A percentile compares a stretch with the other conserved stretches of the same genome.
These are phyloP conservation scores for Kryptopterus vitreolus DNA, from an alignment of 2,797 vertebrate species.

Conservation along the genomic window DNA sequence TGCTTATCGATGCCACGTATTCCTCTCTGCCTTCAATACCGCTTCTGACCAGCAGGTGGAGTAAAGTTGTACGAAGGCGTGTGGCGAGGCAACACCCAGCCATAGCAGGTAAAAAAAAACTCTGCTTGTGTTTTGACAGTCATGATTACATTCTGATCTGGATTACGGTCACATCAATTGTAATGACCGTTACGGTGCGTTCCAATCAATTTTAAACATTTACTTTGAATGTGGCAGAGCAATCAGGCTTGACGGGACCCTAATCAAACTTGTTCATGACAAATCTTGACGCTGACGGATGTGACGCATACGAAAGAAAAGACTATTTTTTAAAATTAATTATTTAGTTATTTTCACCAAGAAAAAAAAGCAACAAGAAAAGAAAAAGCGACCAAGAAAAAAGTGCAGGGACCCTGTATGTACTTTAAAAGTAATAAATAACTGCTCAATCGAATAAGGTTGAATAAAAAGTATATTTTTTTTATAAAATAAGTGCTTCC, in stretches of 20 bases:
- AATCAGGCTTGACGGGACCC: neutral
- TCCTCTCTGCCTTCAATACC: neutral
- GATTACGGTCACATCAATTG: neutral
- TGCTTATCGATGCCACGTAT: neutral
- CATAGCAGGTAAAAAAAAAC: conserved; percentile 61
- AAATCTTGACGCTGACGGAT: neutral
- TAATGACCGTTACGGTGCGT: neutral
- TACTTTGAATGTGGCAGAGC: neutral
- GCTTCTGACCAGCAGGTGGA: conserved; percentile 71
- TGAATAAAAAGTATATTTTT: neutral
- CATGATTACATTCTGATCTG: conserved; percentile 54
- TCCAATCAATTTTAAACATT: neutral
- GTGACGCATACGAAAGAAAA: neutral
- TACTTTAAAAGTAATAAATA: neutral
- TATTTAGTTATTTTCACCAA: too few species aligned
- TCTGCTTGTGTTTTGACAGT: conserved; percentile 65
- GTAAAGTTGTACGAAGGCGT: conserved; percentile 45
- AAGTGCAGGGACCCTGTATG: neutral
- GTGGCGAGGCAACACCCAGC: conserved; percentile 70
- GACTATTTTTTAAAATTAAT: too few species aligned
- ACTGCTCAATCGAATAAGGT: neutral
- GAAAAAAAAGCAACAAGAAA: too few species aligned
- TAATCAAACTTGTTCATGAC: neutral
- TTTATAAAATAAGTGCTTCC: neutral
- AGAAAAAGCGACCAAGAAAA: too few species aligned